Evolutionary conservation across 2,888 invertebrate genomes (phyloP), one percentile per base, ranked within the genome.

Genomic region (Teleiodes luculella): DNA sequence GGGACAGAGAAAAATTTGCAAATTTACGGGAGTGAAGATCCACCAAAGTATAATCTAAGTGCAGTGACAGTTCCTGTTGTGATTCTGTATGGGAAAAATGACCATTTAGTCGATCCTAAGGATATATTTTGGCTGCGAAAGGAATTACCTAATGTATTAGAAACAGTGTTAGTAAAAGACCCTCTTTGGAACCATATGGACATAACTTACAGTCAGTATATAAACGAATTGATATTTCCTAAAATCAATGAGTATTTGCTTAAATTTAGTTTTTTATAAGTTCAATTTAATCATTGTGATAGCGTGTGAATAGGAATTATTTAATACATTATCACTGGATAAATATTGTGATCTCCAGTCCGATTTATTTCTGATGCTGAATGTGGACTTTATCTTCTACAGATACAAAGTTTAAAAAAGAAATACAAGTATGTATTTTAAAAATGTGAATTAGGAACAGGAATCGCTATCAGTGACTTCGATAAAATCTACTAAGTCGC

Each of bases 71-170:
- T 69, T 0, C 86, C 86, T 3, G 61, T 77, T 1, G 63, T 86
- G 2, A 60, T 72, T 4, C 64, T 86, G 30, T 83, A 83, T 52
- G 86, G 86, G 0, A 64, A 59, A 7, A 80, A 80, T 39, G 85
- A 93, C 90, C 66, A 94, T 91, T 71, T 92, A 86, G 91, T 84
- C 91, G 65, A 92, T 91, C 74, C 83, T 0, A 76, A 81, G 67
- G 93, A 94, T 51, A 90, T 93, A 0, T 66, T 86, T 35, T 89
- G 90, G 66, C 67, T 93, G 57, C 74, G 89, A 20, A 66, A 72
- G 0, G 75, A 86, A 53, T 72, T 95, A 20, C 92, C 92, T 0
- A 91, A 91, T 63, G 87, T 92, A 1, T 60, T 91, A 30, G 91
- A 91, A 54, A 86, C 85, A 52, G 84, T 90, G 61, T 74, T 89